Percentiles rank a stretch among this genome's conserved stretches.
Evolutionary conservation across 2,113 vertebrate species (phyloP).

Genomic region (Emydocephalus ijimae): DNA sequence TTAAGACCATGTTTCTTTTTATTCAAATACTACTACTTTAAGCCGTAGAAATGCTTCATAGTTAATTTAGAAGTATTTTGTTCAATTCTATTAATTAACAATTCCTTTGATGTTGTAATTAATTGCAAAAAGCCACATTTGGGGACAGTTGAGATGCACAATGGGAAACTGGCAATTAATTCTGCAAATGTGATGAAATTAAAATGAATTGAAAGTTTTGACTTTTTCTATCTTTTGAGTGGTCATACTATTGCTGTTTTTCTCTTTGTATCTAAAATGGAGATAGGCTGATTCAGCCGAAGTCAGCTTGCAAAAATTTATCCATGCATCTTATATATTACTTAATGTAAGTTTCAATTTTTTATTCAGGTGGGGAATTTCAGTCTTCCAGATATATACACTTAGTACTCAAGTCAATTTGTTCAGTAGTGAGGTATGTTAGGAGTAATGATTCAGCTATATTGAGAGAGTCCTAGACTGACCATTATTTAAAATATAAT

Average conservation of each 20-base stretch:
- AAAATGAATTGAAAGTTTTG: neutral
- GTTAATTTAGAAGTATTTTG: slow-evolving; percentile 38
- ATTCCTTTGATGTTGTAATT: slow-evolving; percentile 25
- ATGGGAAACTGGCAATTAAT: neutral
- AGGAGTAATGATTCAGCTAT: neutral
- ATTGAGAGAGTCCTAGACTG: neutral
- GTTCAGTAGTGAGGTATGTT: neutral
- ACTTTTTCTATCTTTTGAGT: neutral
- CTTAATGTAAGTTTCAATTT: neutral
- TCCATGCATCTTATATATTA: neutral
- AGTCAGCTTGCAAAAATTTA: neutral
- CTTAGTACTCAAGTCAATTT: neutral
- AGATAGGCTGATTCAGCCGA: neutral
- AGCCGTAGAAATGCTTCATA: slow-evolving; percentile 1
- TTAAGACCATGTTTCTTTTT: slow-evolving; percentile 21
- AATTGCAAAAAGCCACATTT: slow-evolving; percentile 1
- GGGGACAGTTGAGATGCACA: neutral
- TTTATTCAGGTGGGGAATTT: neutral
- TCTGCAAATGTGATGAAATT: no score
- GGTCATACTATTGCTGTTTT: neutral
- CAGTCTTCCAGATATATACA: neutral
- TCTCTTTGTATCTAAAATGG: neutral
- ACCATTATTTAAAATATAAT: neutral
- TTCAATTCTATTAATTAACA: slow-evolving; percentile 5
- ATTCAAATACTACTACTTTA: neutral